Percentiles rank a stretch among this genome's conserved stretches.
phyloP scores from a whole-genome alignment of 2,888 invertebrate genomes.

The Ctena decussata region DNA sequence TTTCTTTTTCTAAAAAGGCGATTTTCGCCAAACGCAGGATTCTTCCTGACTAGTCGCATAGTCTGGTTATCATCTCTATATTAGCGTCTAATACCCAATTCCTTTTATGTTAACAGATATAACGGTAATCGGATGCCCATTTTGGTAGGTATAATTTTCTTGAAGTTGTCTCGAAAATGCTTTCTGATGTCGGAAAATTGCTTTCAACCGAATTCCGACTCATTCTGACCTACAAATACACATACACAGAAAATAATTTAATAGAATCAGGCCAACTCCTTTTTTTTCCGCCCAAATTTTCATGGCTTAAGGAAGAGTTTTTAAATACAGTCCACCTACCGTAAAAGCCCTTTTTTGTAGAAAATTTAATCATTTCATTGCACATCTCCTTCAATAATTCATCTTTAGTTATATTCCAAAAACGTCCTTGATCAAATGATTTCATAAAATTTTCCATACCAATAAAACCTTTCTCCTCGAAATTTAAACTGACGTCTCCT shows the following conservation, averaged over 20 bases:
- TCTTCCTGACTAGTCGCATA: not conserved
- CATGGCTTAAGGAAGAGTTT: no score
- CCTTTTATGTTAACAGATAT: not conserved
- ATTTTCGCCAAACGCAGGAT: not conserved
- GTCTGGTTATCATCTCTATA: not conserved
- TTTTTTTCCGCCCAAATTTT: no score
- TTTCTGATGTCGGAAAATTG: not conserved
- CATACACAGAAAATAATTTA: not conserved
- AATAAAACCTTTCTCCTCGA: no score
- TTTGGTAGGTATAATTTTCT: not conserved
- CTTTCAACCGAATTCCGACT: not conserved
- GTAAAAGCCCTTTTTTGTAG: no score
- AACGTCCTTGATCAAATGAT: no score
- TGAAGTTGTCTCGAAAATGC: not conserved
- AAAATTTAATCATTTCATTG: no score
- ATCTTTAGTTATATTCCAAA: no score
- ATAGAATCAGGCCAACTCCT: no score
- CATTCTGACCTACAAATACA: not conserved
- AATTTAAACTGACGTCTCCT: no score
- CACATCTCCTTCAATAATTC: no score
- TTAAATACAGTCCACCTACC: no score
- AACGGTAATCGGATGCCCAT: not conserved
- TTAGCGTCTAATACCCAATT: not conserved
- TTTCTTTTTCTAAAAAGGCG: not conserved
- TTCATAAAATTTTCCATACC: no score